Conservation (phyloP, 2,888 invertebrate species). For the Panopea generosa region DNA sequence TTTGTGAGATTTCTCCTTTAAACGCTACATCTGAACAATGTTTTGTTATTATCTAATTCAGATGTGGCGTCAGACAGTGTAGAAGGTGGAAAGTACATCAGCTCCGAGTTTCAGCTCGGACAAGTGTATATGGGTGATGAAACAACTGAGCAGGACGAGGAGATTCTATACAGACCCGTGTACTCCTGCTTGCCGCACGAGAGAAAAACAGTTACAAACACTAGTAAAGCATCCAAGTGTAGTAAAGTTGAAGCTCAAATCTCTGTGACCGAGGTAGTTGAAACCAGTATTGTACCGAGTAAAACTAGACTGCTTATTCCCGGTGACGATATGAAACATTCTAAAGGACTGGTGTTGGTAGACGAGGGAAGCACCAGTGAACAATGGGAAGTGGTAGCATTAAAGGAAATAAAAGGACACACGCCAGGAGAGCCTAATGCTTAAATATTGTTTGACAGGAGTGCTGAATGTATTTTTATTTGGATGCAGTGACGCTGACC, state of each 20-base stretch:
- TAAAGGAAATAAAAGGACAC: slow-evolving; percentile 27
- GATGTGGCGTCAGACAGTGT: slow-evolving; percentile 90
- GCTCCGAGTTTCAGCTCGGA: slow-evolving; percentile 91
- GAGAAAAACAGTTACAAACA: slow-evolving; percentile 65
- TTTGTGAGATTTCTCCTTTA: too few species aligned
- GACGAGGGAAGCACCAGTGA: slow-evolving; percentile 49
- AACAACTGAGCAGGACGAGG: slow-evolving; percentile 86
- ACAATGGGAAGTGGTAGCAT: slow-evolving; percentile 51
- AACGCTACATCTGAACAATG: too few species aligned
- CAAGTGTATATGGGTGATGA: slow-evolving; percentile 91
- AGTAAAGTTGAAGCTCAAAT: background rate
- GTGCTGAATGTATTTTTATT: background rate
- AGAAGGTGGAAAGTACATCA: slow-evolving; percentile 92
- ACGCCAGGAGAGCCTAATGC: background rate
- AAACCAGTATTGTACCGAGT: slow-evolving; percentile 7
- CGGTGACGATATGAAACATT: slow-evolving; percentile 10
- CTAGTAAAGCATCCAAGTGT: slow-evolving; percentile 33
- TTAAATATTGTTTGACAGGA: background rate
- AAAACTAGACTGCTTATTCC: slow-evolving; percentile 18
- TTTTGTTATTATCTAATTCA: too few species aligned
- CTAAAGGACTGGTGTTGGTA: slow-evolving; percentile 25
- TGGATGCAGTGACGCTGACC: too few species aligned
- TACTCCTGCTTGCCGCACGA: slow-evolving; percentile 83
- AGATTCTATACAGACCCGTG: slow-evolving; percentile 88
- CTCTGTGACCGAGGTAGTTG: background rate